Conservation (phyloP, 30 jellyfish, hydroid and myxozoan species). For the Turritopsis dohrnii region DNA sequence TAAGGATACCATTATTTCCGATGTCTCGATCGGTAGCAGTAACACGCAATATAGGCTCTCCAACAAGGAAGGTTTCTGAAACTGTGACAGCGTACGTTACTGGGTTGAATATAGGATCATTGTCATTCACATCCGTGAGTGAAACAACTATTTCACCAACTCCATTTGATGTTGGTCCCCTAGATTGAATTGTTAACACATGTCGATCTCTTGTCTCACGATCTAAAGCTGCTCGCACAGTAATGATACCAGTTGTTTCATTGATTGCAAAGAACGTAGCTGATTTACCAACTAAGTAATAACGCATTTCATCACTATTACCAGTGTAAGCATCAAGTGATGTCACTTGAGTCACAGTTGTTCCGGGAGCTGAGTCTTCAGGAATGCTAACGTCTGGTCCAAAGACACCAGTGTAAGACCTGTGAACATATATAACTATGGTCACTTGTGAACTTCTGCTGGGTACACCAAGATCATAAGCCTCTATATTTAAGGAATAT, state of each 20-base stretch:
- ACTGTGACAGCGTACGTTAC: slow-evolving; percentile 46
- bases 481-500: slow-evolving; percentile 47
- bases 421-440: slow-evolving; percentile 47
- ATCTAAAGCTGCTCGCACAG: slow-evolving; percentile 32
- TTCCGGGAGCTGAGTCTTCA: slow-evolving; percentile 10
- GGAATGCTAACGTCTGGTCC: neutral
- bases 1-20: slow-evolving; percentile 39
- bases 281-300: slow-evolving; percentile 32
- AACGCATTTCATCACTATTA: neutral
- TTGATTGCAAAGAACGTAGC: slow-evolving; percentile 32
- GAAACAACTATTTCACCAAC: slow-evolving; percentile 24
- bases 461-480: slow-evolving; percentile 58
- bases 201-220: slow-evolving; percentile 33
- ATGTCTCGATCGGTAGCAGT: slow-evolving; percentile 63
- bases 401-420: slow-evolving; percentile 26
- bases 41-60: slow-evolving; percentile 36
- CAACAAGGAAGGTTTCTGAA: slow-evolving; percentile 63
- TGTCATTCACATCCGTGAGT: slow-evolving; percentile 69
- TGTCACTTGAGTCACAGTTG: slow-evolving; percentile 19
- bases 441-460: slow-evolving; percentile 26
- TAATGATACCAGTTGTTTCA: slow-evolving; percentile 43
- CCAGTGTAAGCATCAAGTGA: slow-evolving; percentile 17
- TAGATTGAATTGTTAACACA: slow-evolving; percentile 17
- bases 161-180: slow-evolving; percentile 36
- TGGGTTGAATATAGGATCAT: slow-evolving; percentile 51